Base-by-base conservation (phyloP, 2,888 invertebrate species). In the Cephus spinipes region DNA sequence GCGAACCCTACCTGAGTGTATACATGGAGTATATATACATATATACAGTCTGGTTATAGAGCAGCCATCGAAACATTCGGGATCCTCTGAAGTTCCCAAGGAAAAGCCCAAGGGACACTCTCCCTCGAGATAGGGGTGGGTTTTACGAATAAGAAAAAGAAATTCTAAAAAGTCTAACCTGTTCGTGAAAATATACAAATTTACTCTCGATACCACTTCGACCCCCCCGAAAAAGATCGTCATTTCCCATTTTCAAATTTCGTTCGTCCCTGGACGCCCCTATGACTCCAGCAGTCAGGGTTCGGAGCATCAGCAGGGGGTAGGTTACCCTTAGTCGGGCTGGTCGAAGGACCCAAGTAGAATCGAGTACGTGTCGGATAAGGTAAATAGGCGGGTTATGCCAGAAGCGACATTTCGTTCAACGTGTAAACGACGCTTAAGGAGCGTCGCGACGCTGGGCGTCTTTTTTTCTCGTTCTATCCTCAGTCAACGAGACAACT, bases 121-220 rank as follows among this genome's bases (percentile, higher is more conserved):
- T 80, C 80, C 81, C 81, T 71, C 74, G 81, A 79, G 81, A 83
- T 76, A 32, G 74, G 34, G 40, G 75, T 40, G 40, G 23, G 55
- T 23, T 23, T 55, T 55, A 23, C 55, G 55, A 23, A 23, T 23
- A 15, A 55, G 9, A 55, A 23, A 15, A 40, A 40, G 40, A 40
- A 40, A 15, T 40, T 15, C 15, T 15, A 79, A 81, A 83, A 84
- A 82, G 83, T 82, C 81, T 82, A 83, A 83, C 84, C 80, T 83
- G 79, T 82, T 77, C 76, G 80, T 81, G 82, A 84, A 83, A 84
- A 84, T 84, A 83, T 80, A 82, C 83, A 82, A 84, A 84, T 84
- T 84, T 84, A 84, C 83, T 84, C 84, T 79, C 23, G 23, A 55
- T 23, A 23, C 23, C 23, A 6, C 55, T 55, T 55, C 2, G 23